Base-by-base conservation (phyloP, 2,888 invertebrate genomes). In the Galerucella calmariensis region DNA sequence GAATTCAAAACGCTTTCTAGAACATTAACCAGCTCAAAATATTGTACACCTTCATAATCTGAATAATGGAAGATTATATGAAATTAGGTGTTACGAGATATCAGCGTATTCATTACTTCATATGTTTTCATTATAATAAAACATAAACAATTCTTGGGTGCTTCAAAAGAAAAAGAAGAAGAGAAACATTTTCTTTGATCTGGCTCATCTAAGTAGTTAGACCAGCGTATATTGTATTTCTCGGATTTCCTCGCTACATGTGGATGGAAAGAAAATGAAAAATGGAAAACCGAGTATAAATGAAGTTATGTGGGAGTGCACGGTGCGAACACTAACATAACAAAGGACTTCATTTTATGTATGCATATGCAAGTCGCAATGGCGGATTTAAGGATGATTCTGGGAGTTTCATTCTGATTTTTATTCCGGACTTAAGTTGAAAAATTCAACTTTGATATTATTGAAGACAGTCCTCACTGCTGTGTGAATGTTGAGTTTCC, bases 271-370 rank as follows among this genome's bases (percentile, higher is more conserved):
- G 71, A 73, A 62, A 59, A 59, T 44, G 51, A 63, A 63, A 72
- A 76, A 69, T 67, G 56, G 20, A 59, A 73, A 68, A 67, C 58
- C 56, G 71, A 73, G 68, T 73, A 65, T 71, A 73, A 73, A 73
- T 73, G 67, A 75, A 75, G 67, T 75, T 75, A 73, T 70, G 73
- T 58, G 67, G 27, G 14, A 59, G 59, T 14, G 59, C 56, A 69
- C 53, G 51, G 63, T 68, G 68, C 24, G 53, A 70, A 70, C 53
- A 59, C 63, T 69, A 41, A 51, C 70, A 61, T 53, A 63, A 70
- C 62, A 70, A 53, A 56, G 63, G 53, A 51, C 41, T 63, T 46
- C 51, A 65, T 71, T 65, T 56, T n/a, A 71, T 56, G 58, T 41
- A 65, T 65, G 44, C 46, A 65, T 56, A 56, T 56, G 56, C 16